Base-by-base conservation (phyloP, 2,888 invertebrate species). In the Zygogramma bicolorata region DNA sequence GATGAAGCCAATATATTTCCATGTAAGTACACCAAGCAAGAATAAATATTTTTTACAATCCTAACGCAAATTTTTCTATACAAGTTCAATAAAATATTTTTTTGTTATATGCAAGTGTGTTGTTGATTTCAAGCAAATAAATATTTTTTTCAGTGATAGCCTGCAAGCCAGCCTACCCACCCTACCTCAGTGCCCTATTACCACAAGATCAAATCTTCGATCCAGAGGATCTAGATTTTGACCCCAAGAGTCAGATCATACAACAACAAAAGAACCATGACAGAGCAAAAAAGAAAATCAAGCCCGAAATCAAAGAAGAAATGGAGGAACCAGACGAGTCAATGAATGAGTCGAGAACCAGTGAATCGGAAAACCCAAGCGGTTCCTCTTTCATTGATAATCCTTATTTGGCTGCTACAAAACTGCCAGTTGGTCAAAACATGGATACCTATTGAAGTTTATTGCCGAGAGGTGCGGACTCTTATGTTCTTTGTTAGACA, bases 141-240 rank as follows among this genome's bases (percentile, higher is more conserved):
- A 18, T 58, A 80, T 81, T 80, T 65, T 77, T 80, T 88, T 66
- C 88, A 96, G 96, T 98, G 80, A 97, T 98, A 83, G 95, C 96
- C 1, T 94, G 95, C 83, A 95, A 95, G 84, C 93, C 96, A 0
- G 83, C 88, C 0, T 93, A 93, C 84, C 95, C 95, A 5, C 92
- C 97, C 1, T 97, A 97, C 84, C 86, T 97, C 49, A 92, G 93
- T 73, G 96, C 97, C 3, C 88, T 98, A 27, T 88, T 97, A 81
- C 97, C 97, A 0, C 95, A 95, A 79, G 98, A 98, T 88, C 97
- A 98, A 89, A 95, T 98, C 40, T 96, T 97, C 86, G 97, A 97
- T 84, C 93, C 95, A 83, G 96, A 97, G 84, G 95, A 95, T 83
- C 86, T 93, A 73, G 93, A 93, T 82, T 93, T 93, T 82, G 93